Evolutionary conservation across 2,797 vertebrate species (phyloP).

Genomic region (Leptodactylus fallax): DNA sequence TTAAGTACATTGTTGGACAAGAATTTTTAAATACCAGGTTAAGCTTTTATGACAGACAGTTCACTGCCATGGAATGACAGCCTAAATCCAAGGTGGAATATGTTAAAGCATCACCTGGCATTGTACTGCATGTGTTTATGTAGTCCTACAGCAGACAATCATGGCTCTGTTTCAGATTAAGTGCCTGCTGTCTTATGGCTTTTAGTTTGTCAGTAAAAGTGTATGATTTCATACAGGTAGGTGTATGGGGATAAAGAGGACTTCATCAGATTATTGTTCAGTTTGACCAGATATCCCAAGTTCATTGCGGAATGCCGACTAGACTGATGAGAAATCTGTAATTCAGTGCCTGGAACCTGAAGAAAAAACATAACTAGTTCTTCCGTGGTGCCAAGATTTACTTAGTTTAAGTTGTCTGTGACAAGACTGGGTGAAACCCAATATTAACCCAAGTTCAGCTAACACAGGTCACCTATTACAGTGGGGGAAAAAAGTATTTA

Average conservation of each 20-base stretch:
- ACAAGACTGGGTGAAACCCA: too few species aligned
- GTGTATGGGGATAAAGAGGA: constrained; percentile 20
- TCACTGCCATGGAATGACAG: constrained; percentile 74
- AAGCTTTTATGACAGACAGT: constrained; percentile 78
- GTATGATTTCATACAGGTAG: constrained; percentile 34
- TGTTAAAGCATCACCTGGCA: constrained; percentile 77
- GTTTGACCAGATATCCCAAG: not conserved
- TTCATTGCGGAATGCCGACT: not conserved
- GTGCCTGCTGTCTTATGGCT: constrained; percentile 67
- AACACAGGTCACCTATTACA: too few species aligned
- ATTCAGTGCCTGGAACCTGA: too few species aligned
- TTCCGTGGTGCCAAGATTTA: too few species aligned
- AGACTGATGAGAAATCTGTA: too few species aligned
- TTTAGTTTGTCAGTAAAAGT: constrained; percentile 46
- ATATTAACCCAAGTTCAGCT: too few species aligned
- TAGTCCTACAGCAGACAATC: constrained; percentile 67
- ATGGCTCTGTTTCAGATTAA: constrained; percentile 70
- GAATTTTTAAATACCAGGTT: constrained; percentile 75
- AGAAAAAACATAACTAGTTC: too few species aligned
- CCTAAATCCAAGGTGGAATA: constrained; percentile 75
- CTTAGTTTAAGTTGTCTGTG: too few species aligned
- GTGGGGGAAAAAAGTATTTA: too few species aligned
- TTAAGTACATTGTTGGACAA: constrained; percentile 73
- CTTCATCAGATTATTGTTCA: constrained; percentile 27
- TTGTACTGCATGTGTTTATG: constrained; percentile 69